These are phyloP conservation scores for Tenthredo distinguenda DNA, from an alignment of 2,888 invertebrate species.

Conservation along the genomic window DNA sequence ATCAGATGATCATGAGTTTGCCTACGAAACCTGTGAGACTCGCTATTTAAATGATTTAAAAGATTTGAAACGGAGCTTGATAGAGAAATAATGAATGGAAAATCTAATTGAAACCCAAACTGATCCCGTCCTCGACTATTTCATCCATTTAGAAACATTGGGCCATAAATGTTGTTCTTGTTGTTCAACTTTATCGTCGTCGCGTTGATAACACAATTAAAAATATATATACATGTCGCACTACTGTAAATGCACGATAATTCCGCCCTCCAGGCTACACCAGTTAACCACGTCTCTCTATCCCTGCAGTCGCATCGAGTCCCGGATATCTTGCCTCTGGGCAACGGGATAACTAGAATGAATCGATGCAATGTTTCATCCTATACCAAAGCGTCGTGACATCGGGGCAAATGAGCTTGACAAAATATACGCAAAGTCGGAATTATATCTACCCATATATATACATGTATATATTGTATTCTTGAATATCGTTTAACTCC, in stretches of 20 bases:
- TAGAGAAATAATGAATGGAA: background rate
- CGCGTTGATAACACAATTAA: background rate
- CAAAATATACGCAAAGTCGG: slow-evolving; percentile 72
- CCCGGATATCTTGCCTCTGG: slow-evolving; percentile 49
- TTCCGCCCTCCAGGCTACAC: background rate
- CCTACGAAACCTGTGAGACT: too few relatives aligned
- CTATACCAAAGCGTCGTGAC: slow-evolving; percentile 60
- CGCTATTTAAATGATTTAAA: background rate
- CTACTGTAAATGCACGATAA: background rate
- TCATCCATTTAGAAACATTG: background rate
- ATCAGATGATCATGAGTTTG: too few relatives aligned
- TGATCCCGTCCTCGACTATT: background rate
- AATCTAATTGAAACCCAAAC: background rate
- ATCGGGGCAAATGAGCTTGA: slow-evolving; percentile 71
- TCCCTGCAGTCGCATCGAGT: slow-evolving; percentile 19
- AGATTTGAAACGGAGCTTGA: background rate
- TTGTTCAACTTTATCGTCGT: background rate
- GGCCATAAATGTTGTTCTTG: background rate
- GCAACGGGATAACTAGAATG: slow-evolving; percentile 74
- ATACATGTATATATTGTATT: background rate
- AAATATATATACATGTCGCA: background rate
- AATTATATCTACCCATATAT: background rate
- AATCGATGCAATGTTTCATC: slow-evolving; percentile 73
- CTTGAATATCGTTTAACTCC: background rate
- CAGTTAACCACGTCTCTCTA: background rate